Evolutionary conservation across 2,113 vertebrate species (phyloP), one percentile per base, ranked within the genome.

Genomic region (Leptobrachium ailaonicum): DNA sequence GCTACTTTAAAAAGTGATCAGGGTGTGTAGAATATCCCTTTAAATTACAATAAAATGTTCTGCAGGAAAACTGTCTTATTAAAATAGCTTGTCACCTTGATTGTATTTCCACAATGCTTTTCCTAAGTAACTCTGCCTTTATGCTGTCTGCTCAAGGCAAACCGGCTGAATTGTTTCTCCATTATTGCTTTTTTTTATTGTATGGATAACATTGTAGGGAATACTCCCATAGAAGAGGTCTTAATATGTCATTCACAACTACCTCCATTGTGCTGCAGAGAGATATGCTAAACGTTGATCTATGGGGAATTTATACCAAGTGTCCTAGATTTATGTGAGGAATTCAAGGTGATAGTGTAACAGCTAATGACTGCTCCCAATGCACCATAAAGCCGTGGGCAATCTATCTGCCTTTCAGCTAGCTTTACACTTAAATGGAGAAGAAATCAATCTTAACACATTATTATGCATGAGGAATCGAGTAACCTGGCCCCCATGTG

Each of bases 301-400:
- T 54, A 40, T 32, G 53, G 70, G 70, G 50, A 72, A 72, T 54
- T 53, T 47, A 53, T 71, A 47, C 20, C 47, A 41, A 72, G 50
- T 72, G 70, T 32, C 70, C 70, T 41, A 72, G 70, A 72, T 72
- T 72, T 72, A 72, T 72, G 70, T 40, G 47, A 72, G 70, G 70
- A 47, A 72, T 72, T 56, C 70, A 54, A 72, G 70, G 70, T 72
- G 70, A 72, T 72, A 72, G 70, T 40, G 70, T 72, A 72, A 72
- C 70, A 72, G 70, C 50, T 72, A 72, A 72, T 72, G 47, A 72
- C 47, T 41, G 70, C 54, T 72, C 70, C 13, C n/a, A 40, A 20
- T 54, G 70, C n/a, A 40, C 70, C 40, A 20, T 72, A 56, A 71
- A 71, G 50, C 68, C 70, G 20, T 32, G 32, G 47, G 50, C 50